Evolutionary conservation across 2,888 invertebrate genomes (phyloP).

Genomic region (Cloeon dipterum): DNA sequence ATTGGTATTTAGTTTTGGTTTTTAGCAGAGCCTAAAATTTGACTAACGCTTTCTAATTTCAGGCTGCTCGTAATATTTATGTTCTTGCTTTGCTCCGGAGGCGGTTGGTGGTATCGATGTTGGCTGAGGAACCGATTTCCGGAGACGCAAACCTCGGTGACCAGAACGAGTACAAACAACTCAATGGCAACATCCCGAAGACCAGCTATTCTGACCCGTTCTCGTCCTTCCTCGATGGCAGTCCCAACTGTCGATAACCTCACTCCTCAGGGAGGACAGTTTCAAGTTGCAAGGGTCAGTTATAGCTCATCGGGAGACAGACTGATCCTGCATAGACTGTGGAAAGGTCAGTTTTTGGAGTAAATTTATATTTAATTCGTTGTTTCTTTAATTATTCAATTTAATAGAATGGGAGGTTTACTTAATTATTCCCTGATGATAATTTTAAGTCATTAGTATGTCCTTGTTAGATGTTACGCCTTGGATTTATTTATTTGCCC

Average conservation of each 20-base stretch:
- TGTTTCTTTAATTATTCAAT: too few relatives aligned
- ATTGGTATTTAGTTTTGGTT: constrained; percentile 22
- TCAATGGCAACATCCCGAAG: constrained; percentile 13
- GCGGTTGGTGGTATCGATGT: constrained; percentile 29
- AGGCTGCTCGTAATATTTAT: constrained; percentile 27
- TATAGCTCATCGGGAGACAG: not conserved
- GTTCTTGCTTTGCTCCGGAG: constrained; percentile 27
- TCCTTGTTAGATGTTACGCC: too few relatives aligned
- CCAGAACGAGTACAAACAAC: constrained; percentile 9
- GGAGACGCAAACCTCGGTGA: constrained; percentile 1
- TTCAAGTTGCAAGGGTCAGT: not conserved
- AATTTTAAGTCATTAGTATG: too few relatives aligned
- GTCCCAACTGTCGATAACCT: not conserved
- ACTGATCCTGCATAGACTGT: constrained; percentile 16
- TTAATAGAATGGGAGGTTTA: too few relatives aligned
- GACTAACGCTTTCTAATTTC: constrained; percentile 5
- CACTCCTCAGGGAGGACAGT: not conserved
- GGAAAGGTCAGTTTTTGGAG: constrained; percentile 19
- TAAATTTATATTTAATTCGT: too few relatives aligned
- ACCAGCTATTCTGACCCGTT: constrained; percentile 13
- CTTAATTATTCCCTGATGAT: too few relatives aligned
- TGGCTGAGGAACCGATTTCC: constrained; percentile 19
- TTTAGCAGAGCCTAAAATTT: not conserved
- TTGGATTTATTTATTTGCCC: too few relatives aligned
- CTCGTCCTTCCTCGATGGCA: constrained; percentile 12